These are phyloP conservation scores for Ceuthmochares aereus DNA, from an alignment of 2,113 vertebrate species.

Conservation along the genomic window DNA sequence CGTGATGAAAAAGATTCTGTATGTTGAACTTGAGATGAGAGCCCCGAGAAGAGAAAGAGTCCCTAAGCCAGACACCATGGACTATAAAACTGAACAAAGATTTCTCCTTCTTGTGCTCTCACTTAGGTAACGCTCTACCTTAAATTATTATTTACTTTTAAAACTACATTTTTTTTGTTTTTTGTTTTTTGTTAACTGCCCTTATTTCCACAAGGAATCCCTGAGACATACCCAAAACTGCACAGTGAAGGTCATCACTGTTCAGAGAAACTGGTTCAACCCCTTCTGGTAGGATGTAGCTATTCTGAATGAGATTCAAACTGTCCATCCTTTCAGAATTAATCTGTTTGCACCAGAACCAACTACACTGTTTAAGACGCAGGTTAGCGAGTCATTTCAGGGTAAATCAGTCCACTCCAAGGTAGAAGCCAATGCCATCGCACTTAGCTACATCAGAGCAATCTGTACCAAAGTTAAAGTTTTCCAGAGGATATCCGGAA, in stretches of 20 bases:
- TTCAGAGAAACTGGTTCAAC: constrained; percentile 77
- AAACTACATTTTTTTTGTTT: constrained; percentile 70
- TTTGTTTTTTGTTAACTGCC: constrained; percentile 75
- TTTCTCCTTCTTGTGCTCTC: constrained; percentile 76
- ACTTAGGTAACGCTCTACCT: constrained; percentile 76
- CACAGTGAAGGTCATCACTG: constrained; percentile 77
- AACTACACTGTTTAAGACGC: neutral
- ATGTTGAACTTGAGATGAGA: constrained; percentile 76
- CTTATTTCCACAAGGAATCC: constrained; percentile 86
- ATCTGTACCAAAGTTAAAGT: constrained; percentile 45
- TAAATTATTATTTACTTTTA: constrained; percentile 77
- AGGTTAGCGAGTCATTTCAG: constrained; percentile 55
- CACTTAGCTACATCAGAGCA: constrained; percentile 42
- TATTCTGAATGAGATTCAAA: constrained; percentile 29
- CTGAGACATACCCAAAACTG: constrained; percentile 85
- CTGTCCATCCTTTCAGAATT: constrained; percentile 35
- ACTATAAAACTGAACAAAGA: constrained; percentile 64
- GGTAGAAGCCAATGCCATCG: constrained; percentile 30
- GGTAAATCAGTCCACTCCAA: constrained; percentile 61
- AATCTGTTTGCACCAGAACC: constrained; percentile 28
- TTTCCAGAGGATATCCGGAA: constrained; percentile 68
- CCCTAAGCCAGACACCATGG: constrained; percentile 52
- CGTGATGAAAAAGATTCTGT: constrained; percentile 73
- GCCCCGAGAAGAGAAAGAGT: constrained; percentile 71
- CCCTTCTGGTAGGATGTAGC: constrained; percentile 67